Evolutionary conservation across 2,797 vertebrate genomes (phyloP), one percentile per base, ranked within the genome.

Genomic region (Esox lucius): DNA sequence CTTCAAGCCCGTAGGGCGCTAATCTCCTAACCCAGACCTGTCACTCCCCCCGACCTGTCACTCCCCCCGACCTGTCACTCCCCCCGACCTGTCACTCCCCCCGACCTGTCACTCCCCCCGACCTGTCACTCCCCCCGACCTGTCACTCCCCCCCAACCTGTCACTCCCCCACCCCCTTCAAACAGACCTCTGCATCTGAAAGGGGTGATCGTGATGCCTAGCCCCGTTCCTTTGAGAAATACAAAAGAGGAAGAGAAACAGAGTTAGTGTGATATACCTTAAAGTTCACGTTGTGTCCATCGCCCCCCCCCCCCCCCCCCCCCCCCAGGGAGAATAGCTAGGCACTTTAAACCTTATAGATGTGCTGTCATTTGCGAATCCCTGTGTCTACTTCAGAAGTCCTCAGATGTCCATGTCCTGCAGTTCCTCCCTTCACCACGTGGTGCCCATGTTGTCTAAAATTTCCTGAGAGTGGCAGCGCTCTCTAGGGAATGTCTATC

Each of bases 391-490:
- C 68, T n/a, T 15, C 24, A 69, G 7, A 26, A 48, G 68, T 69
- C 15, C 13, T 69, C 9, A 51, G 17, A 24, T 28, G 31, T 33
- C 1, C 19, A 2, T n/a, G 9, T 19, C 53, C 0, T 82, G 76
- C 53, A 77, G 56, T 86, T 79, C 71, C n/a, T 4, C 17, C 31
- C 0, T 7, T 17, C 4, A 72, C 94, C 97, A 96, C 94, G 85
- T 71, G 85, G 86, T 90, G 95, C 85, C 86, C 80, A 84, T 94
- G 84, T 93, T 93, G 91, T 49, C 75, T 86, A 75, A 17, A 24
- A 70, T 61, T 53, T 13, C 67, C 13, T 68, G 22, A 11, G 48
- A 4, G 7, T 67, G 73, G 12, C 6, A 5, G 22, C 39, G 24
- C 42, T 11, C 61, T 16, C 5, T 33, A 22, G 13, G 48, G n/a